These are phyloP conservation scores for Microctenopoma steveboyesi DNA, from an alignment of 2,797 vertebrate genomes.

Conservation along the genomic window DNA sequence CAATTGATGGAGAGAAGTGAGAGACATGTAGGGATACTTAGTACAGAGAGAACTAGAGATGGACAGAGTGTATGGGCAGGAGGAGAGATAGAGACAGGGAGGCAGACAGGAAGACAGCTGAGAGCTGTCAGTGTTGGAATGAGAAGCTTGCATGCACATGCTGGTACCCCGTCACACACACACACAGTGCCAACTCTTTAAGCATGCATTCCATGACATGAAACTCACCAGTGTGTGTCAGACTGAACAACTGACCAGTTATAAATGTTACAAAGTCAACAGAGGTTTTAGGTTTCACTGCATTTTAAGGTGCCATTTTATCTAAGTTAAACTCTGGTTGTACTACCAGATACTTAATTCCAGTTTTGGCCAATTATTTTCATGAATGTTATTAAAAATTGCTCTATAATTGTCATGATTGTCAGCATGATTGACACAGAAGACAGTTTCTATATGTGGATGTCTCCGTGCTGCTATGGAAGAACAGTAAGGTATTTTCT, in stretches of 20 bases:
- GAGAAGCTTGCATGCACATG: constrained; percentile 58
- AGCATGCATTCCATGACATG: constrained; percentile 20
- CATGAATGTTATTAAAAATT: not conserved
- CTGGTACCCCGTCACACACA: constrained; percentile 5
- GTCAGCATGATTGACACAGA: too few species aligned
- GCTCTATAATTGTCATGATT: not conserved
- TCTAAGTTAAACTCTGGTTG: not conserved
- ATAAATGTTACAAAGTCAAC: constrained; percentile 6
- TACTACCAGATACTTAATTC: not conserved
- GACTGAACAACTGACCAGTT: constrained; percentile 22
- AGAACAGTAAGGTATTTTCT: too few species aligned
- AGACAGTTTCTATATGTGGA: too few species aligned
- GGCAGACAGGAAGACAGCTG: constrained; percentile 70
- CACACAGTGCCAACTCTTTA: constrained; percentile 12
- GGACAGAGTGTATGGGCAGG: constrained; percentile 2
- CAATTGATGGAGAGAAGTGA: not conserved
- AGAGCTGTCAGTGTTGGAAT: constrained; percentile 62
- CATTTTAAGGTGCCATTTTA: not conserved
- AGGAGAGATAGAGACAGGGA: constrained; percentile 31
- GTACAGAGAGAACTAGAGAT: constrained; percentile 1
- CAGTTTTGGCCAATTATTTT: not conserved
- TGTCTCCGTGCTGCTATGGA: too few species aligned
- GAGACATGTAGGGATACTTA: not conserved
- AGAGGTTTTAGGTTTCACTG: constrained; percentile 15
- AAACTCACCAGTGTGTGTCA: constrained; percentile 14